Evolutionary conservation across 2,888 invertebrate genomes (phyloP).

Genomic region (Phlogophora meticulosa): DNA sequence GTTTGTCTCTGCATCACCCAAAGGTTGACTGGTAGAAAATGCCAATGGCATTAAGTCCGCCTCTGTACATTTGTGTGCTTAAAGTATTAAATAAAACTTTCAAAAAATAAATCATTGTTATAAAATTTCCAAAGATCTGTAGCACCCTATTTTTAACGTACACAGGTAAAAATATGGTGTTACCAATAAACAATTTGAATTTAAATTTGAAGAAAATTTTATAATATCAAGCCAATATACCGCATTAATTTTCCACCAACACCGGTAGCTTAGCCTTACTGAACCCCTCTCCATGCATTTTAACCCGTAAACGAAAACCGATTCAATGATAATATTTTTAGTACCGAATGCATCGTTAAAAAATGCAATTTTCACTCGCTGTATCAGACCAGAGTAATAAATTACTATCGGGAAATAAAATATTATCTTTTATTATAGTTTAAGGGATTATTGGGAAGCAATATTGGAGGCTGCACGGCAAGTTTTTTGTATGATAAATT

Average conservation of each 20-base stretch:
- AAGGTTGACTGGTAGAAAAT: too few relatives aligned
- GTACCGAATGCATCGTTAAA: conserved; percentile 41
- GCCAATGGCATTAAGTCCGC: too few relatives aligned
- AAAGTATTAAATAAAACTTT: too few relatives aligned
- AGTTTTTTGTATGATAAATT: not conserved
- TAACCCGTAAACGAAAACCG: conserved; percentile 42
- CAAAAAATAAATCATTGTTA: too few relatives aligned
- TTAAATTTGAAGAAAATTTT: too few relatives aligned
- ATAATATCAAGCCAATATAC: too few relatives aligned
- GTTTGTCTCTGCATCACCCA: too few relatives aligned
- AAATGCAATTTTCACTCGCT: conserved; percentile 54
- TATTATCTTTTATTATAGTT: conserved; percentile 50
- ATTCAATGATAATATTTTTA: conserved; percentile 57
- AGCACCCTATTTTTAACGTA: too few relatives aligned
- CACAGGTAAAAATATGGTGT: too few relatives aligned
- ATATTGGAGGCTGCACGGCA: conserved; percentile 13
- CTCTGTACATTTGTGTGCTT: too few relatives aligned
- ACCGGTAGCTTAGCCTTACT: not conserved
- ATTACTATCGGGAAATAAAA: conserved; percentile 46
- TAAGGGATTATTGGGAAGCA: conserved; percentile 20
- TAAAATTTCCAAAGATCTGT: too few relatives aligned
- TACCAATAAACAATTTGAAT: too few relatives aligned
- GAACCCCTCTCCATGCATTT: conserved; percentile 3
- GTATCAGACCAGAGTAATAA: conserved; percentile 39
- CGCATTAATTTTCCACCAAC: not conserved